Percentiles rank a stretch among this genome's conserved stretches.
These are phyloP conservation scores for Lepidurus apus DNA, from an alignment of 1,140 invertebrate species.

Conservation along the genomic window DNA sequence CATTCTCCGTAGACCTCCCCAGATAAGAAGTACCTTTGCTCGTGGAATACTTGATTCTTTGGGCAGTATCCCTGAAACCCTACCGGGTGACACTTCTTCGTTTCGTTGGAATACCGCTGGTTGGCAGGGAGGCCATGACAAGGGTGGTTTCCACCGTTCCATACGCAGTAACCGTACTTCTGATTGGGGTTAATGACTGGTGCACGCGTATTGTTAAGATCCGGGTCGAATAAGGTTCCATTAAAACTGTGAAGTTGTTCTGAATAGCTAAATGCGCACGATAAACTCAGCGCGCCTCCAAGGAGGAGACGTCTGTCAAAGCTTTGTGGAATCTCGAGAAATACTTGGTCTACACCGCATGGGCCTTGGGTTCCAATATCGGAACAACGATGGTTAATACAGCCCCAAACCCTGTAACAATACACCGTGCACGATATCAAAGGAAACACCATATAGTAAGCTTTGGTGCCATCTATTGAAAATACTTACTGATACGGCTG, in stretches of 20 bases:
- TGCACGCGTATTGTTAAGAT: neutral
- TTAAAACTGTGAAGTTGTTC: neutral
- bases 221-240: neutral
- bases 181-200: neutral
- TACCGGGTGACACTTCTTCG: neutral
- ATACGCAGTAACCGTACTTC: neutral
- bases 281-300: neutral
- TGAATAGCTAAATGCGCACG: neutral
- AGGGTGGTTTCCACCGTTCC: neutral
- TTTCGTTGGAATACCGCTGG: slow-evolving; percentile 13
- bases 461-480: too few relatives aligned
- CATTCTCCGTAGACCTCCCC: neutral
- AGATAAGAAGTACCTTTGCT: too few relatives aligned
- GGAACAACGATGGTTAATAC: neutral
- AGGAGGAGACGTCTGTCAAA: neutral
- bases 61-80: neutral
- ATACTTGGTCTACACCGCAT: neutral
- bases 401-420: neutral
- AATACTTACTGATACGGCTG: too few relatives aligned
- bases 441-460: too few relatives aligned
- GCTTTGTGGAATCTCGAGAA: neutral
- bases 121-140: neutral
- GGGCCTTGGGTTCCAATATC: neutral
- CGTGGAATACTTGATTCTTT: neutral
- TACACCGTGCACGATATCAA: too few relatives aligned